Base-by-base conservation (phyloP, 2,797 vertebrate species). In the Acrossocheilus wenchowensis region DNA sequence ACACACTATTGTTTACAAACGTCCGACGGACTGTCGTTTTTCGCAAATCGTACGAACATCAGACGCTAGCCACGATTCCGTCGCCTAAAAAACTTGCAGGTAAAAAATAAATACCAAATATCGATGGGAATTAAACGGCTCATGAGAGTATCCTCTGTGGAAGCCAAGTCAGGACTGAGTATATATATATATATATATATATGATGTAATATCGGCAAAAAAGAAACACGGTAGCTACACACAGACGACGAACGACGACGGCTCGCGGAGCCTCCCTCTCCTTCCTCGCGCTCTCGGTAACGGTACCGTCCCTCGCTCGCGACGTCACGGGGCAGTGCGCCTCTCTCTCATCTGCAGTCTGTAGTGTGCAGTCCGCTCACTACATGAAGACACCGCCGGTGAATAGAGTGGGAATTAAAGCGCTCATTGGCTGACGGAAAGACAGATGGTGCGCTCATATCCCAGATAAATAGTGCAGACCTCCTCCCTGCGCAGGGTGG, bases 381-480 rank as follows among this genome's bases (percentile, higher is more conserved):
- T 86, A 83, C 88, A 87, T 82, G 89, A 86, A 88, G 84, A 90
- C 68, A 85, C 62, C 30, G 66, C 84, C 81, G 45, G 68, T 79
- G 85, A 87, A 87, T 90, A 84, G 78, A 86, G 87, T 69, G 87
- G 75, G 85, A 86, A 90, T 91, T 87, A 89, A 78, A 88, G 86
- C 82, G 54, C 89, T 91, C 88, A 91, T 91, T 92, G 93, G 91
- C 78, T 90, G 89, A 91, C 81, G 77, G 89, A 83, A 86, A 91
- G 90, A 92, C 92, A 90, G 90, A 92, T 92, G 91, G 89, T 84
- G 69, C 50, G 54, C 85, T 87, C 82, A 78, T 80, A 86, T 90
- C 87, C 86, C 90, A 78, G 90, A 91, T 92, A 92, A 93, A 93
- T 90, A 90, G 88, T 90, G 74, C 87, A 89, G 87, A 89, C 90